These are phyloP conservation scores for Ichneumoninae sp. DNA, from an alignment of 2,888 invertebrate species.

Conservation along the genomic window DNA sequence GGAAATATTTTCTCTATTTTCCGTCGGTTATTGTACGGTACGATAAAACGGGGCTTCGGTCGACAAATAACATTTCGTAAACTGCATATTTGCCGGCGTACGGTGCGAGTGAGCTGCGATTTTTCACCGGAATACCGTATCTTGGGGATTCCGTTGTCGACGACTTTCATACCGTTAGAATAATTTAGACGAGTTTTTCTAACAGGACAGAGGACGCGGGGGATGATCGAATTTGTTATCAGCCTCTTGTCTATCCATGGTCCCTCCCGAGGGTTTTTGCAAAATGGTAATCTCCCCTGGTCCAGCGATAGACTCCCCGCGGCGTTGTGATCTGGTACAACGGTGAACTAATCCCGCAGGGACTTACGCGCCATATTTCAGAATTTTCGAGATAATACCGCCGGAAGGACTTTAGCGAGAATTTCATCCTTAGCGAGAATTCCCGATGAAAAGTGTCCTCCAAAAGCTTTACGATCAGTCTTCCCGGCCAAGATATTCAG, in stretches of 20 bases:
- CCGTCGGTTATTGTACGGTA: not conserved
- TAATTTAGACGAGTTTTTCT: slow-evolving; percentile 57
- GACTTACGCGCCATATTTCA: not conserved
- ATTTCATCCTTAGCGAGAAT: not conserved
- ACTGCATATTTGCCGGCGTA: not conserved
- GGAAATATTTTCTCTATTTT: not conserved
- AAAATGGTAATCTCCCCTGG: slow-evolving; percentile 50
- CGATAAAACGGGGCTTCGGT: not conserved
- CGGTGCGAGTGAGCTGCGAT: not conserved
- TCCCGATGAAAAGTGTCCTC: not conserved
- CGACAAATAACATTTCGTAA: not conserved
- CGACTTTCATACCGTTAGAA: slow-evolving; percentile 6
- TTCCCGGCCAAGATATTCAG: too few species aligned
- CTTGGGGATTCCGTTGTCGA: not conserved
- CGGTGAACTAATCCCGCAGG: not conserved
- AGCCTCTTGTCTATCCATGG: slow-evolving; percentile 39
- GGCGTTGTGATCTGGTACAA: slow-evolving; percentile 23
- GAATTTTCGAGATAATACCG: not conserved
- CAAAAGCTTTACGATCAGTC: too few species aligned
- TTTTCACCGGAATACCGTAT: not conserved
- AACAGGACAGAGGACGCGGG: not conserved
- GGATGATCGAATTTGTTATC: slow-evolving; percentile 57
- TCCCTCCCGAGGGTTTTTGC: slow-evolving; percentile 35
- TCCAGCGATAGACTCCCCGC: slow-evolving; percentile 29
- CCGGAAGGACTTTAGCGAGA: not conserved